phyloP scores from a whole-genome alignment of 2,113 vertebrate species.

The Neolamprologus fasciatus region DNA sequence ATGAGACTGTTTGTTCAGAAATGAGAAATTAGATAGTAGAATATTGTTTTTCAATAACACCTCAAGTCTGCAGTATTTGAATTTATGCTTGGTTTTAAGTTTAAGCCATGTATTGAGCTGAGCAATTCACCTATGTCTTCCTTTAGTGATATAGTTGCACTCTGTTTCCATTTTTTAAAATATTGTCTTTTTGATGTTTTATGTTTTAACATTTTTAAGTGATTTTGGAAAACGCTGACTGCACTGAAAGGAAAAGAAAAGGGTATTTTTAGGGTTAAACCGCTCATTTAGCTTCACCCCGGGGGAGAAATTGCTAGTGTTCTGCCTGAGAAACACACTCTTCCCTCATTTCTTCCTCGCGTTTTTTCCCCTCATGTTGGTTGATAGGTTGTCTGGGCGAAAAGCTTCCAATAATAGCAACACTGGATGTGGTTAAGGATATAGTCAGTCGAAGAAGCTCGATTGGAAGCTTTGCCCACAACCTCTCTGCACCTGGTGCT shows the following conservation, averaged over 20 bases:
- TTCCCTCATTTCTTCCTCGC: background rate
- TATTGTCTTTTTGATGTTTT: background rate
- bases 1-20: background rate
- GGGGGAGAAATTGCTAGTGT: background rate
- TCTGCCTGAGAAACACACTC: background rate
- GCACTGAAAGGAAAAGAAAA: slow-evolving; percentile 34
- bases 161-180: background rate
- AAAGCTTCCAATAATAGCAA: slow-evolving; percentile 20
- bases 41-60: background rate
- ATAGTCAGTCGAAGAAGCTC: slow-evolving; percentile 12
- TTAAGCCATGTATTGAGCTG: background rate
- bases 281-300: background rate
- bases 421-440: slow-evolving; percentile 26
- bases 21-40: background rate
- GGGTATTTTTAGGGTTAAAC: slow-evolving; percentile 3
- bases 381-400: slow-evolving; percentile 34
- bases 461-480: slow-evolving; percentile 6
- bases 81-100: background rate
- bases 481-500: slow-evolving; percentile 62
- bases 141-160: slow-evolving; percentile 42
- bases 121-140: slow-evolving; percentile 48
- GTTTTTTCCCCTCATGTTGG: background rate
- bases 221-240: background rate
- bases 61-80: slow-evolving; percentile 9
- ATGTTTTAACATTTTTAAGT: background rate